phyloP scores from a whole-genome alignment of 2,113 vertebrate genomes.

The Macquaria ambigua region DNA sequence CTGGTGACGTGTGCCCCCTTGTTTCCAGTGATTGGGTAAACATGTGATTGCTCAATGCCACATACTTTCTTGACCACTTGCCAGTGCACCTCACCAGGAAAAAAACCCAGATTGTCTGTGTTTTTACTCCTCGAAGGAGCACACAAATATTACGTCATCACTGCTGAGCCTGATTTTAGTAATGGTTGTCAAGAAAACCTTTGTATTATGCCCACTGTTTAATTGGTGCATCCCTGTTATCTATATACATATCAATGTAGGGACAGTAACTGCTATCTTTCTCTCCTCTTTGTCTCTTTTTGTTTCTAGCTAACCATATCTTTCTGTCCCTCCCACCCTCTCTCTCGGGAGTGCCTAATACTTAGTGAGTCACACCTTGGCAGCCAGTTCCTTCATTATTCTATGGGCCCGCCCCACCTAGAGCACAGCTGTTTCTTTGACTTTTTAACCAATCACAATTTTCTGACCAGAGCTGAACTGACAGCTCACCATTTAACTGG shows the following conservation, averaged over 20 bases:
- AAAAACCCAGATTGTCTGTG: neutral
- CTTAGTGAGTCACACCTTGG: conserved; percentile 84
- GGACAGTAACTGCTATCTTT: neutral
- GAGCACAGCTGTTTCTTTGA: conserved; percentile 78
- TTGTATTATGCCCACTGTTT: neutral
- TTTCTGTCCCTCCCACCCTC: conserved; percentile 48
- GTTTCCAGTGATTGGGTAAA: conserved; percentile 35
- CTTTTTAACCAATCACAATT: conserved; percentile 40
- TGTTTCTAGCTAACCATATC: conserved; percentile 16
- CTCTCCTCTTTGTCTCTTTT: conserved; percentile 3
- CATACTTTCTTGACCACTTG: conserved; percentile 37
- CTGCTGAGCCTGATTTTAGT: neutral
- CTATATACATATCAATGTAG: too few relatives aligned
- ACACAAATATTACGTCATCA: neutral
- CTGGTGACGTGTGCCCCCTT: neutral
- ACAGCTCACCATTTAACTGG: conserved; percentile 36
- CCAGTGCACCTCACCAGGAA: conserved; percentile 1
- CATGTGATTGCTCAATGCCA: conserved; percentile 28
- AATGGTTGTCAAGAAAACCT: neutral
- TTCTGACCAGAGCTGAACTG: conserved; percentile 53
- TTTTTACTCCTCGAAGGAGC: conserved; percentile 19
- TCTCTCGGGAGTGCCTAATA: conserved; percentile 64
- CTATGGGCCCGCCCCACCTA: conserved; percentile 71
- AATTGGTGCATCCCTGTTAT: neutral
- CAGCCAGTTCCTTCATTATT: conserved; percentile 73